Evolutionary conservation across 2,113 vertebrate species (phyloP).

Genomic region (Ailurus styani): DNA sequence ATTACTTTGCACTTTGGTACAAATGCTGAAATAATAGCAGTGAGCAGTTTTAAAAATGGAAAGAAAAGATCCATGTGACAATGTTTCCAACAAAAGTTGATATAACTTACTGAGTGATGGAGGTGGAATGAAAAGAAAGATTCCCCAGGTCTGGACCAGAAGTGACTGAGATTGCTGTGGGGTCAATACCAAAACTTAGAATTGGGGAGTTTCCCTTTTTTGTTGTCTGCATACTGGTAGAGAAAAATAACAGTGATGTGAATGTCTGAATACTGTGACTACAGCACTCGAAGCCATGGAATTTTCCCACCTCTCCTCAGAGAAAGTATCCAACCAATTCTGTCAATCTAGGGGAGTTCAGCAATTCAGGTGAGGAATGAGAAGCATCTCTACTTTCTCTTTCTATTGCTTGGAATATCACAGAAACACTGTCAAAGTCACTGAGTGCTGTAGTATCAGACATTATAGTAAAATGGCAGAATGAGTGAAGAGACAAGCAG

Average conservation of each 20-base stretch:
- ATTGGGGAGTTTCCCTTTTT: background rate
- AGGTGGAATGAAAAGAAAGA: background rate
- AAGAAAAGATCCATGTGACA: background rate
- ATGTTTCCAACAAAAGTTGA: background rate
- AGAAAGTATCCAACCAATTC: background rate
- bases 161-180: background rate
- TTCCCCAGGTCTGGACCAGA: background rate
- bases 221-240: background rate
- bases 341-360: background rate
- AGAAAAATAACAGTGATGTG: background rate
- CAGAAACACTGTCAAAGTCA: background rate
- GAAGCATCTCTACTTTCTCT: background rate
- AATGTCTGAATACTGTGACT: background rate
- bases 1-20: background rate
- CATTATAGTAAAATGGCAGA: background rate
- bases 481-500: background rate
- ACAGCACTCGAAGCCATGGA: background rate
- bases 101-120: background rate
- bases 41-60: background rate
- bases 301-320: background rate
- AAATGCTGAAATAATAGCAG: background rate
- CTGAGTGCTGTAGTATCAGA: background rate
- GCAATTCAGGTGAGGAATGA: background rate
- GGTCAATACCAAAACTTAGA: background rate
- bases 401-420: background rate